phyloP scores from a whole-genome alignment of 2,888 invertebrate genomes.

The Nesidiocoris tenuis region DNA sequence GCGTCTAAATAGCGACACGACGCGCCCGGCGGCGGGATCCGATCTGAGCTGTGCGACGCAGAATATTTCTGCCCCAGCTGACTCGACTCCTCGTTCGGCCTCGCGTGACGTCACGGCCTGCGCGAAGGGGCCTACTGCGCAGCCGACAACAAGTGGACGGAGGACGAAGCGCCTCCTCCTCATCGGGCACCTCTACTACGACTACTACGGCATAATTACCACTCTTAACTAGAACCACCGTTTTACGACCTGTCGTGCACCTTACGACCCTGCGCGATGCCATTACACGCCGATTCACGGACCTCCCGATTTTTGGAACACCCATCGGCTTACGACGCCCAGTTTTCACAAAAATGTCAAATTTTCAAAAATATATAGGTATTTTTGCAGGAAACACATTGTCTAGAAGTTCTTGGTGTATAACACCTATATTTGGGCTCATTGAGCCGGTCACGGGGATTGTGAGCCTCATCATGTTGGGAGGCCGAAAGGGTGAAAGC shows the following conservation, averaged over 20 bases:
- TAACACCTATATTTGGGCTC: too few species aligned
- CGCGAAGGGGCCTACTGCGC: conserved; percentile 35
- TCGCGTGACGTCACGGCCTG: neutral
- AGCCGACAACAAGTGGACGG: conserved; percentile 42
- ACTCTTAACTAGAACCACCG: conserved; percentile 39
- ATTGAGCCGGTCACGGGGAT: too few species aligned
- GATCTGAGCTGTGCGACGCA: conserved; percentile 45
- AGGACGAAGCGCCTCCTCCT: conserved; percentile 28
- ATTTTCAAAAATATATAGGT: too few species aligned
- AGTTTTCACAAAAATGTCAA: too few species aligned
- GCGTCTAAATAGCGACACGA: neutral
- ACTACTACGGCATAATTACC: conserved; percentile 40
- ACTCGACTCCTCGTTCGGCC: neutral
- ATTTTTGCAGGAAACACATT: too few species aligned
- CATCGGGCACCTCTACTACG: neutral
- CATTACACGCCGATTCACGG: too few species aligned
- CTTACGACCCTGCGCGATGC: conserved; percentile 6
- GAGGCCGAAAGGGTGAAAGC: too few species aligned
- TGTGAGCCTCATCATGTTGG: too few species aligned
- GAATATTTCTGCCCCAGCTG: conserved; percentile 46
- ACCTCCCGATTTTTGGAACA: too few species aligned
- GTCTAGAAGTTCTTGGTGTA: too few species aligned
- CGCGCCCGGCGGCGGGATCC: conserved; percentile 30
- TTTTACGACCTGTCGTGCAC: conserved; percentile 35
- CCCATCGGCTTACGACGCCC: too few species aligned